Evolutionary conservation across 2,888 invertebrate species (phyloP), one percentile per base, ranked within the genome.

Genomic region (Acanthosoma haemorrhoidale): DNA sequence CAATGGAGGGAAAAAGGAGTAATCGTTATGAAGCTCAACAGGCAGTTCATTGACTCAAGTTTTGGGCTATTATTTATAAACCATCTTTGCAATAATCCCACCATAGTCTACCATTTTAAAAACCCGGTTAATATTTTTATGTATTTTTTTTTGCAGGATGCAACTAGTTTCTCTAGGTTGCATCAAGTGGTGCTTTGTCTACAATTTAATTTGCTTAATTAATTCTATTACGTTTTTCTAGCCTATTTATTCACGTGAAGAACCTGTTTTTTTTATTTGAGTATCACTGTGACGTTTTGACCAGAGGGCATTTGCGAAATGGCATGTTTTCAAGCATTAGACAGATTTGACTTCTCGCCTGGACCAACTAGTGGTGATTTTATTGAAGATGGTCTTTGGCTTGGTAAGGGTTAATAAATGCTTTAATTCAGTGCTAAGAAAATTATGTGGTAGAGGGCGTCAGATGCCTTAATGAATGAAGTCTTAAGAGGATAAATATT

Each of bases 301-400:
- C 29, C 25, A 4, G 18, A 43, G 11, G 13, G 5, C 29, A 5
- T 6, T 51, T 51, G 21, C n/a, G 51, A 51, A 51, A 51, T 51
- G 51, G 51, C 51, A 51, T 21, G 25, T 5, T 25, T 51, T 25
- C 43, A 63, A 63, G 58, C 13, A 34, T 67, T 67, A 16, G 4
- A 21, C 13, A 68, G 68, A 41, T 41, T 43, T 32, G 81, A 84
- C 77, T 83, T 82, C 73, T 82, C 82, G 74, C 83, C 83, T 29
- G 84, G 84, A n/a, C 85, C 86, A n/a, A 80, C 84, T 5, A 86
- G 85, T 76, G 79, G 82, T 70, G 82, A 85, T 76, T 78, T 80
- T 75, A 84, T 86, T 67, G 85, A 85, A 76, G 77, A 81, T 31
- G 82, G 84, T 70, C 77, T 87, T n/a, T 86, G 81, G 78, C 79